phyloP scores from a whole-genome alignment of 1,140 invertebrate genomes.

The Olivierus martensii region DNA sequence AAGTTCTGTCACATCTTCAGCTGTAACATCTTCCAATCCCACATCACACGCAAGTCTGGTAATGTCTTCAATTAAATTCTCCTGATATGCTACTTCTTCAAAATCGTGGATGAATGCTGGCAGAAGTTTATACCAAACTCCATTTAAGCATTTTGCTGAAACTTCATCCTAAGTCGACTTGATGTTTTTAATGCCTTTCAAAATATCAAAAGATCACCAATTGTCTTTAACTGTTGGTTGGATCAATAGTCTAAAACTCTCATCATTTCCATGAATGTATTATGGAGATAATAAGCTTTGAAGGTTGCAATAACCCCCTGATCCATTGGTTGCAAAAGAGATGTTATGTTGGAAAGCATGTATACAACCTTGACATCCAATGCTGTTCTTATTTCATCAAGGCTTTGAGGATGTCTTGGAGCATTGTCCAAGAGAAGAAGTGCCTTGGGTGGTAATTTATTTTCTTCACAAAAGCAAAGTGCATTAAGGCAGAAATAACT shows the following conservation, averaged over 20 bases:
- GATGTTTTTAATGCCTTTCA: neutral
- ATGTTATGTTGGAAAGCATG: slow-evolving; percentile 12
- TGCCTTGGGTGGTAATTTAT: no score
- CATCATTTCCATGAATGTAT: neutral
- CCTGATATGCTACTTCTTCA: neutral
- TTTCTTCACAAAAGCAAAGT: no score
- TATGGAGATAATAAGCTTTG: slow-evolving; percentile 16
- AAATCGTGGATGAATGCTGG: neutral
- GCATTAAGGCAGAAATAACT: no score
- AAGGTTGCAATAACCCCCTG: slow-evolving; percentile 19
- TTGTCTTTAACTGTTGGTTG: no score
- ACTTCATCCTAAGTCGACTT: neutral
- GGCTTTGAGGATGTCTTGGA: slow-evolving; percentile 13
- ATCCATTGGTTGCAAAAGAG: slow-evolving; percentile 21
- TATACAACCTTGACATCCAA: slow-evolving; percentile 13
- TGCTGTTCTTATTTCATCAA: slow-evolving; percentile 8
- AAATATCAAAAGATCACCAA: neutral
- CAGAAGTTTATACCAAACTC: neutral
- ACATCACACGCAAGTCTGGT: neutral
- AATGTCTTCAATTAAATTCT: neutral
- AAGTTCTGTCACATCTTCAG: neutral
- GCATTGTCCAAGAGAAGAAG: slow-evolving; percentile 17
- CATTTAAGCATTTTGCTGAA: neutral
- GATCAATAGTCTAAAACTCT: no score
- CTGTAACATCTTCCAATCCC: neutral